A percentile compares a stretch with the other conserved stretches of the same genome.
These are phyloP conservation scores for Notothenia coriiceps DNA, from an alignment of 2,113 vertebrate genomes.

Conservation along the genomic window DNA sequence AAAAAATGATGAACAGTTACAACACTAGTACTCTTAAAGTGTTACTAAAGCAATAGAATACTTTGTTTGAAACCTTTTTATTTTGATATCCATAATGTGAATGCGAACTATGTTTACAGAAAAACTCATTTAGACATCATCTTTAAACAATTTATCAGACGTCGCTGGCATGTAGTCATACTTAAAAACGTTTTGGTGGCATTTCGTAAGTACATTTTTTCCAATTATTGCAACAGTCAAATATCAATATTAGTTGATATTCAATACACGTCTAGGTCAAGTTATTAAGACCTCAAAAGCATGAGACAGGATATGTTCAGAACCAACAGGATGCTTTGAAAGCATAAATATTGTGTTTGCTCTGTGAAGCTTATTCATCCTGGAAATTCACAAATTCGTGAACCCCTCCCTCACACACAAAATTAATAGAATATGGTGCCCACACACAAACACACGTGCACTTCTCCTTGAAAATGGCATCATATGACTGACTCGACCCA, in stretches of 20 bases:
- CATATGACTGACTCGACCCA: slow-evolving; percentile 7
- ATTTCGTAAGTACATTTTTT: not conserved
- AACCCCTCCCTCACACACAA: not conserved
- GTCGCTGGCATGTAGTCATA: too few relatives aligned
- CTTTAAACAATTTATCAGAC: too few relatives aligned
- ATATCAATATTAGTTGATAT: not conserved
- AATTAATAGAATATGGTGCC: not conserved
- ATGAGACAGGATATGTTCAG: not conserved
- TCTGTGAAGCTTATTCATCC: not conserved
- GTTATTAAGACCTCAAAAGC: not conserved
- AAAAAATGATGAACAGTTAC: too few relatives aligned
- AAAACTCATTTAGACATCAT: too few relatives aligned
- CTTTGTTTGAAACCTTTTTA: too few relatives aligned
- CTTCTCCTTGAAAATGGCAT: not conserved
- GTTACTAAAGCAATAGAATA: too few relatives aligned
- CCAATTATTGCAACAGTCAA: too few relatives aligned
- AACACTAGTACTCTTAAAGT: too few relatives aligned
- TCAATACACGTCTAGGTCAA: too few relatives aligned
- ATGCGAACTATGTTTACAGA: too few relatives aligned
- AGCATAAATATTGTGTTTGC: not conserved
- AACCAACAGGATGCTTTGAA: not conserved
- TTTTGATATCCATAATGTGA: too few relatives aligned
- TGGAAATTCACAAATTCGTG: not conserved
- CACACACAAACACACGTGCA: not conserved
- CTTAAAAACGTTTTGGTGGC: too few relatives aligned